Evolutionary conservation across 2,113 vertebrate genomes (phyloP).

Genomic region (Vimba vimba): DNA sequence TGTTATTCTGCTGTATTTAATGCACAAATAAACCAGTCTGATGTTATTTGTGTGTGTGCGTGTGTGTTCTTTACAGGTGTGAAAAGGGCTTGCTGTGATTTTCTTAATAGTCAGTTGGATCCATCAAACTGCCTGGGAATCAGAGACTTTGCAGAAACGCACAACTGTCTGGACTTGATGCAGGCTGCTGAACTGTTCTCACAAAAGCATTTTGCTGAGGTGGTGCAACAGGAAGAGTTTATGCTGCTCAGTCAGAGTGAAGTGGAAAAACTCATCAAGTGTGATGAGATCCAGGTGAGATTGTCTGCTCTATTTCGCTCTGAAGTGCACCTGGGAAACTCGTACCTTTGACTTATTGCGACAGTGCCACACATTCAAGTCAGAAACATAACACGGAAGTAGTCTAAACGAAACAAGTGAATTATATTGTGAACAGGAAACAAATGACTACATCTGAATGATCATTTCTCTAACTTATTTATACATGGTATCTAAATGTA

Average conservation of each 20-base stretch:
- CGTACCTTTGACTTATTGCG: not conserved
- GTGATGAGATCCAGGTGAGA: slow-evolving; percentile 97
- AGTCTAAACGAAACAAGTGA: not conserved
- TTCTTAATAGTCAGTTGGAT: slow-evolving; percentile 96
- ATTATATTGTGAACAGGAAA: not conserved
- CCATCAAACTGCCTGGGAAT: slow-evolving; percentile 99
- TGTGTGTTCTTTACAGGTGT: slow-evolving; percentile 81
- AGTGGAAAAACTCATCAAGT: slow-evolving; percentile 97
- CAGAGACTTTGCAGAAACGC: slow-evolving; percentile 98
- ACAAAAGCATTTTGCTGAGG: slow-evolving; percentile 98
- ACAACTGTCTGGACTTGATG: slow-evolving; percentile 97
- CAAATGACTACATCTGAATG: not conserved
- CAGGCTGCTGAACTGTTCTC: slow-evolving; percentile 96
- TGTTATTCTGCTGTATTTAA: not conserved
- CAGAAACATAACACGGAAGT: not conserved
- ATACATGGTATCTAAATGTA: not conserved
- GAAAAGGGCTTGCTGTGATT: slow-evolving; percentile 98
- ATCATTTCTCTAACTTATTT: not conserved
- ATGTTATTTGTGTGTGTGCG: not conserved
- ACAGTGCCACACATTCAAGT: not conserved
- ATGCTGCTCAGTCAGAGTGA: slow-evolving; percentile 95
- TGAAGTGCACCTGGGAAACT: not conserved
- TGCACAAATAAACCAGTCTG: not conserved
- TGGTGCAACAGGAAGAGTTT: slow-evolving; percentile 98
- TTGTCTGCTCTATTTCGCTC: not conserved